These are phyloP conservation scores for Sarcophilus harrisii DNA, from an alignment of 2,797 vertebrate genomes.

Conservation along the genomic window DNA sequence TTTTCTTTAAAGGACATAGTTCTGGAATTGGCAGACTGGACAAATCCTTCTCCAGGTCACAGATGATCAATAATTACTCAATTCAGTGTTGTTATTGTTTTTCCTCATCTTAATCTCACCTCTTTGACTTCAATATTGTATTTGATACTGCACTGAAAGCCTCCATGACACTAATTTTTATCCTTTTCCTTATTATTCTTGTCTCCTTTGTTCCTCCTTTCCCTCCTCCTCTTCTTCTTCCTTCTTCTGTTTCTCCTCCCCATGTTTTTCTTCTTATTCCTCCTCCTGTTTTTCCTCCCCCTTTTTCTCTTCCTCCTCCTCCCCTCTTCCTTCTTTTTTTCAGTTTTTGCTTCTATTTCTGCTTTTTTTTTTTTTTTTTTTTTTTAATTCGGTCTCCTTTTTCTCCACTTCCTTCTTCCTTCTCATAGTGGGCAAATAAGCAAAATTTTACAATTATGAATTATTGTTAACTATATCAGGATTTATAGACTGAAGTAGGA, in stretches of 20 bases:
- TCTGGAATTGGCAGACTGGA: neutral
- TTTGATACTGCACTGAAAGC: neutral
- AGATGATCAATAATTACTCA: neutral
- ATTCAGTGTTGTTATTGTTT: neutral
- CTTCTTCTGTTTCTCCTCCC: no score
- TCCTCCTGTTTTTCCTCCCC: no score
- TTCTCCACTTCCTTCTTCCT: neutral
- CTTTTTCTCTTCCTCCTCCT: no score
- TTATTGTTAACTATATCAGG: neutral
- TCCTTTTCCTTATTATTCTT: neutral
- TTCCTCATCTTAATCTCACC: neutral
- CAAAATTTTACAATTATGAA: neutral
- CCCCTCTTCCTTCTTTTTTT: no score
- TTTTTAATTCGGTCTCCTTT: no score
- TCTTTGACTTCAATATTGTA: neutral
- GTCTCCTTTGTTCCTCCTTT: neutral
- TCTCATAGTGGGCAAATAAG: no score
- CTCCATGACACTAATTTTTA: neutral
- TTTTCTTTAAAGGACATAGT: neutral
- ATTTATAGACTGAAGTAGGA: neutral
- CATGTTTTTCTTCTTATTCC: no score
- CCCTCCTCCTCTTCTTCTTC: no score
- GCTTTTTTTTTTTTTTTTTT: no score
- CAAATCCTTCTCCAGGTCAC: neutral
- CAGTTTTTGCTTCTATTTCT: no score